Evolutionary conservation across 2,113 vertebrate species (phyloP).

Genomic region (Albula goreensis): DNA sequence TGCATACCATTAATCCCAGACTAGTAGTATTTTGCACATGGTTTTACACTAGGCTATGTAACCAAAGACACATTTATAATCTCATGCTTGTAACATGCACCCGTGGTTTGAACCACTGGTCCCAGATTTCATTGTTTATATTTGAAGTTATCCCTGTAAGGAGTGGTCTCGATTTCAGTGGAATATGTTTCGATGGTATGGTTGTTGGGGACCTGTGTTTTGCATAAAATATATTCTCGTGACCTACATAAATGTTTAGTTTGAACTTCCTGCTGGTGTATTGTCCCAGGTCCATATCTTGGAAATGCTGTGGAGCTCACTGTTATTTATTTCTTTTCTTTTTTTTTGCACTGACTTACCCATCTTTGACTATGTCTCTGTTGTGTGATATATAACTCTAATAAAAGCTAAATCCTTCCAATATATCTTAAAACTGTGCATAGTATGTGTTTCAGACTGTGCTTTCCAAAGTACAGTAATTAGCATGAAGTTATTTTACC

Average conservation of each 20-base stretch:
- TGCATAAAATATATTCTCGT: slow-evolving; percentile 9
- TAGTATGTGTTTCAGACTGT: not conserved
- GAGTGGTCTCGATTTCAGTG: not conserved
- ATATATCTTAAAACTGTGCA: not conserved
- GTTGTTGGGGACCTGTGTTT: not conserved
- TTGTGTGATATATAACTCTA: not conserved
- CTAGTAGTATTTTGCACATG: not conserved
- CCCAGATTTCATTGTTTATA: not conserved
- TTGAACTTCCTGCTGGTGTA: slow-evolving; percentile 5
- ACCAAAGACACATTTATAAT: not conserved
- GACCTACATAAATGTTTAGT: slow-evolving; percentile 11
- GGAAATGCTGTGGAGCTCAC: not conserved
- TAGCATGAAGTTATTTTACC: not conserved
- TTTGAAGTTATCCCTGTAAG: not conserved
- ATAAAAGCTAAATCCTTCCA: not conserved
- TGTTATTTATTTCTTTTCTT: not conserved
- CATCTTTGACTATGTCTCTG: not conserved
- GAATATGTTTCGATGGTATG: not conserved
- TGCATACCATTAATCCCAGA: not conserved
- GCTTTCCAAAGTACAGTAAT: not conserved
- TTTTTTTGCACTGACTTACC: not conserved
- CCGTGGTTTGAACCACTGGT: not conserved
- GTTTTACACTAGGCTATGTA: not conserved
- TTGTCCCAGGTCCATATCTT: not conserved
- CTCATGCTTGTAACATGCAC: not conserved